Conservation (phyloP, 2,113 vertebrate genomes). For the Pangasianodon gigas region DNA sequence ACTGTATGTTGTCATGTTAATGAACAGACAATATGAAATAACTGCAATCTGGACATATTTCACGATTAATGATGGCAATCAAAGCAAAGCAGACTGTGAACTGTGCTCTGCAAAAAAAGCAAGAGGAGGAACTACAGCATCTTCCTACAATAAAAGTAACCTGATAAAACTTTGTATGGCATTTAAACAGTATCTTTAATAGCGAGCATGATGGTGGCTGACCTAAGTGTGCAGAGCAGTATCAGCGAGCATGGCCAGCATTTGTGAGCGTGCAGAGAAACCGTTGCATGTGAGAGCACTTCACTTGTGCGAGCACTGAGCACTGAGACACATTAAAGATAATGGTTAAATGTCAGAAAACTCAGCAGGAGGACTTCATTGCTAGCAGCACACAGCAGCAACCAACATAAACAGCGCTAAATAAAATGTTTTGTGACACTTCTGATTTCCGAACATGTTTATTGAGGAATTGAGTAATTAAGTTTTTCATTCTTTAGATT, state of each 20-base stretch:
- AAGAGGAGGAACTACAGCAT: not conserved
- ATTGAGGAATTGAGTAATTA: not conserved
- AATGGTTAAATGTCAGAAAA: not conserved
- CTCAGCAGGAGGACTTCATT: not conserved
- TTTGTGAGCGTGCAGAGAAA: not conserved
- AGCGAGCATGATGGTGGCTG: no score
- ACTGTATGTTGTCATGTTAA: not conserved
- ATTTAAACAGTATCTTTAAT: not conserved
- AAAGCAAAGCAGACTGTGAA: not conserved
- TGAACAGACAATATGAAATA: not conserved
- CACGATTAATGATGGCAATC: not conserved
- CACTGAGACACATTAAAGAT: not conserved
- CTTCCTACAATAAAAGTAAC: not conserved
- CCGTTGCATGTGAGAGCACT: not conserved
- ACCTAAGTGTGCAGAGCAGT: no score
- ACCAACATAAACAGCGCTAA: not conserved
- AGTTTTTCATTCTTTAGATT: not conserved
- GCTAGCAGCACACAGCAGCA: not conserved
- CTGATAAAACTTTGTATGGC: not conserved
- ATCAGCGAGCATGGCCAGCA: no score
- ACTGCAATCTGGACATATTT: not conserved
- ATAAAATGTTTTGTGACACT: not conserved
- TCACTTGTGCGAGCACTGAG: not conserved
- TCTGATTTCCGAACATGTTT: not conserved
- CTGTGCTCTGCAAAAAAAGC: not conserved